Conservation (phyloP, 2,797 vertebrate species). For the Myotis pilosus region DNA sequence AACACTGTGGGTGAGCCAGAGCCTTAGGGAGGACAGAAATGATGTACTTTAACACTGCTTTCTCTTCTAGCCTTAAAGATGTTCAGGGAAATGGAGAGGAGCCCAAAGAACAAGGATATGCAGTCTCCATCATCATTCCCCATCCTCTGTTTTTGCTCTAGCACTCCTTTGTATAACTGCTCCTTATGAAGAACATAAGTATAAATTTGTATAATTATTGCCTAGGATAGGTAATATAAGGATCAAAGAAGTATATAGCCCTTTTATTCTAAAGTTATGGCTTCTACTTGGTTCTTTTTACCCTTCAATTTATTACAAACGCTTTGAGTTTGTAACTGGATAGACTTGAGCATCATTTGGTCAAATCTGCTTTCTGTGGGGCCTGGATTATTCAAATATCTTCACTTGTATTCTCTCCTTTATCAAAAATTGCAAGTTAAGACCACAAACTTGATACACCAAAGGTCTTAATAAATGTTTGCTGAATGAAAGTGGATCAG, state of each 20-base stretch:
- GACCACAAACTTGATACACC: neutral
- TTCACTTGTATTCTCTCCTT: neutral
- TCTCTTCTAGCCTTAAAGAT: neutral
- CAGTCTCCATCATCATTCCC: neutral
- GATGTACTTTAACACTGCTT: neutral
- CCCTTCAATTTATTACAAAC: neutral
- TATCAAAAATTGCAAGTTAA: conserved; percentile 1
- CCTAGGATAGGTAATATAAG: neutral
- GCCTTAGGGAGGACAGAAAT: neutral
- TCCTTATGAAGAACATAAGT: neutral
- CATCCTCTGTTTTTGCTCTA: neutral
- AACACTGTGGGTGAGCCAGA: neutral
- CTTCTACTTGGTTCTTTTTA: neutral
- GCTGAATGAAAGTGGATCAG: neutral
- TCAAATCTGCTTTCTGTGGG: conserved; percentile 2
- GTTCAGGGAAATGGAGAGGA: neutral
- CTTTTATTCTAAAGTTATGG: neutral
- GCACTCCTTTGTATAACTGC: neutral
- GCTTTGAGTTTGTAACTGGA: conserved; percentile 13
- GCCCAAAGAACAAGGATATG: neutral
- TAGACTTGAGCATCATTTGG: neutral
- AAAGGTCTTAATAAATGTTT: conserved; percentile 27
- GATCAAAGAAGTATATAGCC: neutral
- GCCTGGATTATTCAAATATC: neutral
- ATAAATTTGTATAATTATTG: neutral